These are phyloP conservation scores for Phymorhynchus buccinoides DNA, from an alignment of 1,140 invertebrate genomes.

Conservation along the genomic window DNA sequence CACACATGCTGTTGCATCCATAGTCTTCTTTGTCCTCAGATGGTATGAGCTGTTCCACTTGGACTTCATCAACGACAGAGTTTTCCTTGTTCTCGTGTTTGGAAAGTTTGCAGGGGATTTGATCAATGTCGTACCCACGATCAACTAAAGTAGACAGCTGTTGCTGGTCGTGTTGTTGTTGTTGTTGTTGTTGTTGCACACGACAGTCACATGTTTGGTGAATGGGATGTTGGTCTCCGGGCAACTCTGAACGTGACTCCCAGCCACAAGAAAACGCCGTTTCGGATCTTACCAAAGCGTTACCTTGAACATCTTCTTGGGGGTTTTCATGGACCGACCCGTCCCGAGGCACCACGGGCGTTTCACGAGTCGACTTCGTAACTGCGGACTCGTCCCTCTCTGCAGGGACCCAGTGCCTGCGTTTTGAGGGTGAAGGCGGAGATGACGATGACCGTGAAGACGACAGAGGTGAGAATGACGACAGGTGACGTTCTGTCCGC, in stretches of 20 bases:
- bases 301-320: neutral
- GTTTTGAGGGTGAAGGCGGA: neutral
- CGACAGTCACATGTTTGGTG: neutral
- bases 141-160: neutral
- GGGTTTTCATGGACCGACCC: neutral
- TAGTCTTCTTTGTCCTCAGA: neutral
- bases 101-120: neutral
- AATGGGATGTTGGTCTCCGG: neutral
- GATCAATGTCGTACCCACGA: neutral
- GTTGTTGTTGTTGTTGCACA: neutral
- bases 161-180: neutral
- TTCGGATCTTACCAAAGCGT: neutral
- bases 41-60: neutral
- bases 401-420: neutral
- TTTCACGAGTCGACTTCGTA: neutral
- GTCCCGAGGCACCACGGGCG: neutral
- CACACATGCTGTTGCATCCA: neutral
- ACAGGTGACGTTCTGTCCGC: neutral
- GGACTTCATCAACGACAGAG: neutral
- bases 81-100: neutral
- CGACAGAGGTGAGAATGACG: neutral
- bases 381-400: neutral
- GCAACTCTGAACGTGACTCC: neutral
- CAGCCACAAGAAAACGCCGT: neutral
- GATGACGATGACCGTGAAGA: neutral